Evolutionary conservation across 2,797 vertebrate species (phyloP), one percentile per base, ranked within the genome.

Genomic region (Epinephelus malabaricus): DNA sequence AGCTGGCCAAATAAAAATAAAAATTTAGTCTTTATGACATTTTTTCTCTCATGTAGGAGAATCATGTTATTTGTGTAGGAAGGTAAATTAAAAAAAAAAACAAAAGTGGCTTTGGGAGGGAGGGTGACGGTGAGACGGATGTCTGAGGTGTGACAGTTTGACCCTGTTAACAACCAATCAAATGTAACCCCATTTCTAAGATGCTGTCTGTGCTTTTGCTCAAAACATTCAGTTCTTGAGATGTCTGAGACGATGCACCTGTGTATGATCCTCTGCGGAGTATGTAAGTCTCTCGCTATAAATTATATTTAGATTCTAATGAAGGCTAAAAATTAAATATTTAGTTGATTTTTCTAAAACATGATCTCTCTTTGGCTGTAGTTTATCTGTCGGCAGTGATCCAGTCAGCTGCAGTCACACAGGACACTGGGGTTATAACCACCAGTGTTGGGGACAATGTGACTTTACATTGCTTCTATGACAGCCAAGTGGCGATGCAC

Each of bases 401-500:
- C 73, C 34, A 40, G 25, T 15, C 65, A 0, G 30, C 38, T 12
- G 21, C 47, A 8, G 54, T 86, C 43, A 61, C 64, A 0, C 85
- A 77, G 64, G 80, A 84, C 67, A 53, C 34, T 0, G 78, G 71
- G 17, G 30, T 88, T 25, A 9, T 69, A 11, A 74, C 70, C 0
- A 81, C 51, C 56, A 38, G 67, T 2, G 69, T 84, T 2, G 88
- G 93, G 64, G 79, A 85, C 17, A 85, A 61, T 2, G 84, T 93
- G 72, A 79, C 70, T 50, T 67, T 94, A 15, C 73, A 9, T 21
- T 94, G 93, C 34, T 73, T 74, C 76, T 88, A 82, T 27, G 15
- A 79, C 19, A 92, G 74, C 15, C 67, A 88, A 15, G 79, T 86
- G 70, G 70, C 81, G 1, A 91, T 91, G 87, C 90, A 94, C 72